Conservation (phyloP, 2,888 invertebrate genomes). For the Lamellibrachia columna region DNA sequence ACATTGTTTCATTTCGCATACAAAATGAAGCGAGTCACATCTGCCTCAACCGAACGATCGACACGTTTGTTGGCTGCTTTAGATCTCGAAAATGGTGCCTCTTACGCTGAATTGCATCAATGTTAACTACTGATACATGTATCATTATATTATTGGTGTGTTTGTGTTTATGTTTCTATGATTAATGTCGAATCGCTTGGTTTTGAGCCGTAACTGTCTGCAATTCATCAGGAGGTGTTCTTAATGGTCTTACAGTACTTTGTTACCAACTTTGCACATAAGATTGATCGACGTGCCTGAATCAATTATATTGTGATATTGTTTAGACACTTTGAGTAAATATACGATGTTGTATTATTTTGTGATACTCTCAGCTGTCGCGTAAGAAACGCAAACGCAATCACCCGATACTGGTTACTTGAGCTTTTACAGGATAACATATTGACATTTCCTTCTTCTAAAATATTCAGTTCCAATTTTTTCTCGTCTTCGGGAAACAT, state of each 20-base stretch:
- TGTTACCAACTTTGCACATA: background rate
- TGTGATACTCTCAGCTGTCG: background rate
- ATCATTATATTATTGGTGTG: background rate
- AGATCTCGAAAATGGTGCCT: background rate
- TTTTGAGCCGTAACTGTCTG: background rate
- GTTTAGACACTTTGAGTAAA: background rate
- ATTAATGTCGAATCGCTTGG: background rate
- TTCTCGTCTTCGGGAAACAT: background rate
- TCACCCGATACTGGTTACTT: background rate
- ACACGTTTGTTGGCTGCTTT: background rate
- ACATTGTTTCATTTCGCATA: background rate
- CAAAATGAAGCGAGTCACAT: background rate
- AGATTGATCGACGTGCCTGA: background rate
- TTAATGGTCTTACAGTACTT: background rate
- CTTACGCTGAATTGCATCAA: slow-evolving; percentile 5
- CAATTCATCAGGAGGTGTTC: background rate
- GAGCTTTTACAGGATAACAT: background rate
- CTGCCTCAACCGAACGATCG: background rate
- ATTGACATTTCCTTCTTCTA: background rate
- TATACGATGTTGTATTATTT: background rate
- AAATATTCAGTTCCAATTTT: background rate
- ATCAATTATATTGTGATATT: background rate
- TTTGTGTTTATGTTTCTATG: background rate
- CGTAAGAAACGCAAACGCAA: background rate
- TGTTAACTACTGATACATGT: background rate